Evolutionary conservation across 2,797 vertebrate genomes (phyloP).

Genomic region (Trachurus trachurus): DNA sequence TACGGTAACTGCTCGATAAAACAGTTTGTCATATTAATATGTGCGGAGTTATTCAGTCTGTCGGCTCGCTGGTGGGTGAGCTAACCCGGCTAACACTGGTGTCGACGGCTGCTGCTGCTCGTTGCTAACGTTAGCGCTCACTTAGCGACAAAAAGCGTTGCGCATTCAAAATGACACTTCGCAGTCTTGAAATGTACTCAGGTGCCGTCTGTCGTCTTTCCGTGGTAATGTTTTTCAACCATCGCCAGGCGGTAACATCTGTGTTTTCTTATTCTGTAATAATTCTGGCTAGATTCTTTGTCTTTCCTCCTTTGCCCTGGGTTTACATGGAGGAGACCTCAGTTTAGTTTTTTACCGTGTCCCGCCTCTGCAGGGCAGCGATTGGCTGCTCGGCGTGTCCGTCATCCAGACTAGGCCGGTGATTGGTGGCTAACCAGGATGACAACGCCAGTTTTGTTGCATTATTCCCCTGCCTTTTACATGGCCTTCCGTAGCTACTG

Average conservation of each 20-base stretch:
- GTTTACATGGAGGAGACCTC: slow-evolving; percentile 81
- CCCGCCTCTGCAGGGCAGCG: slow-evolving; percentile 72
- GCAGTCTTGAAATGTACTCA: not conserved
- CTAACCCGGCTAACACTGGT: slow-evolving; percentile 61
- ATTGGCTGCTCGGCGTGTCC: slow-evolving; percentile 73
- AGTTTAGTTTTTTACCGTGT: slow-evolving; percentile 67
- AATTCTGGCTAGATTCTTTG: slow-evolving; percentile 75
- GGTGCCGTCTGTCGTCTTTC: slow-evolving; percentile 8
- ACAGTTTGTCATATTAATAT: slow-evolving; percentile 27
- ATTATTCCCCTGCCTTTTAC: slow-evolving; percentile 77
- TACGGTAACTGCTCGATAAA: not conserved
- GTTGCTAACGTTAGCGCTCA: slow-evolving; percentile 61
- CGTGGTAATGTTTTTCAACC: not conserved
- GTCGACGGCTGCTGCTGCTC: slow-evolving; percentile 60
- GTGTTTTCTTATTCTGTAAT: not conserved
- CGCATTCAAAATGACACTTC: slow-evolving; percentile 76
- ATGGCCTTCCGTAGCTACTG: slow-evolving; percentile 80
- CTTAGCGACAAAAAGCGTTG: slow-evolving; percentile 78
- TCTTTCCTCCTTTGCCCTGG: slow-evolving; percentile 82
- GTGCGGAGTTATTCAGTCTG: slow-evolving; percentile 45
- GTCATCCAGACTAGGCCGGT: slow-evolving; percentile 48
- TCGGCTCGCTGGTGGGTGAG: slow-evolving; percentile 43
- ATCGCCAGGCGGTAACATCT: rapidly evolving
- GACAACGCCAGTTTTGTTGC: slow-evolving; percentile 81
- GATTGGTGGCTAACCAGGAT: slow-evolving; percentile 82